Evolutionary conservation across 2,888 invertebrate species (phyloP), one percentile per base, ranked within the genome.

Genomic region (Polietes domitor): DNA sequence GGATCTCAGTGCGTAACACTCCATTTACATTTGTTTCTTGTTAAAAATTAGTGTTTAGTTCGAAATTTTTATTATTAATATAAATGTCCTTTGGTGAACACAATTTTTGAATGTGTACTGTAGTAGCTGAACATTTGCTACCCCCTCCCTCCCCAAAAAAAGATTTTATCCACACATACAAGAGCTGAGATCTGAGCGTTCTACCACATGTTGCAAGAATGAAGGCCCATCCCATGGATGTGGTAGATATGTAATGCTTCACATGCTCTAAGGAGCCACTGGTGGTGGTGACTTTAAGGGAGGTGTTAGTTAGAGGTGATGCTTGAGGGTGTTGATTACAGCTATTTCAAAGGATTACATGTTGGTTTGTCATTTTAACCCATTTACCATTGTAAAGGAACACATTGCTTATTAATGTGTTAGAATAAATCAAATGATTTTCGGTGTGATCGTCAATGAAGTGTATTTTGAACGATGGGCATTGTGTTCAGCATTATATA

Each of bases 11-110:
- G 50, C 68, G 43, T 43, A 68, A 81, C 78, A 84, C 78, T 70
- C 78, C 76, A 84, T 83, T 83, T 85, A 75, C 83, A 85, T 85
- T 85, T 85, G 83, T 82, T 82, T 82, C 85, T 77, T 75, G 82
- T 85, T 85, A 85, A 85, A 85, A 85, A 85, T 85, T 85, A 85
- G 85, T 85, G 80, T 85, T 84, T 79, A 76, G 75, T 80, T 80
- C 73, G 76, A 81, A 76, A 84, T 78, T 81, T 9, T 68, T 68
- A 28, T 61, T 83, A 81, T 84, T 81, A 84, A 78, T 81, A 84
- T 76, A 81, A 84, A 84, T 81, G 81, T 84, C 80, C 77, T 78
- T 53, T 41, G 9, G 24, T 7, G 24, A 41, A 41, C 1, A 37
- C 32, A 32, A 78, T 84, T 81, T 84, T 76, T 73, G 53, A 26